Percentiles rank a stretch among this genome's conserved stretches.
Evolutionary conservation across 2,888 invertebrate genomes (phyloP).

Genomic region (Drosophila nr. medialis): DNA sequence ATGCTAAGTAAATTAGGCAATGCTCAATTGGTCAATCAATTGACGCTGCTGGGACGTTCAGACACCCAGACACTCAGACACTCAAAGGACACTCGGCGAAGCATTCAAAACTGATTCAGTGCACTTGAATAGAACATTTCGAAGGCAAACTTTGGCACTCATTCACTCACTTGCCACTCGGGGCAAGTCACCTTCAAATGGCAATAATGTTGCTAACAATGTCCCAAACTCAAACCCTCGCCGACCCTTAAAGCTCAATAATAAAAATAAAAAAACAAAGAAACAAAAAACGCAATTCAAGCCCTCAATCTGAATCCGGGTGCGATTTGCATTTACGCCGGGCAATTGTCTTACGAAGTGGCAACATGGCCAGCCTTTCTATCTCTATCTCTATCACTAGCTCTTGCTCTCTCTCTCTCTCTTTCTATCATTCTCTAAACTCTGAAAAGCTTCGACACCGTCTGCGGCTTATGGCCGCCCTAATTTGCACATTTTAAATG

Average conservation of each 20-base stretch:
- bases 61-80: conserved; percentile 8
- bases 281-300: conserved; percentile 16
- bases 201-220: conserved; percentile 16
- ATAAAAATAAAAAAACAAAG: neutral
- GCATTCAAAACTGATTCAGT: conserved; percentile 41
- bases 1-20: conserved; percentile 40
- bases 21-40: conserved; percentile 56
- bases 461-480: conserved; percentile 71
- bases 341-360: conserved; percentile 75
- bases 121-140: conserved; percentile 29
- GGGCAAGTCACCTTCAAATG: conserved; percentile 41
- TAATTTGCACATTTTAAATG: conserved; percentile 79
- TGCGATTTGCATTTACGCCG: conserved; percentile 60
- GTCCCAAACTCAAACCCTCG: neutral
- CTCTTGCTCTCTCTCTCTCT: neutral
- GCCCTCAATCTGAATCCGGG: conserved; percentile 40
- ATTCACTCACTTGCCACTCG: neutral
- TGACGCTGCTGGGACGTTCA: conserved; percentile 19
- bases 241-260: conserved; percentile 1
- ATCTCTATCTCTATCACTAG: neutral
- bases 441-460: conserved; percentile 18
- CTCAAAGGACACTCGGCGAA: conserved; percentile 14
- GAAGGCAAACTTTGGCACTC: conserved; percentile 19
- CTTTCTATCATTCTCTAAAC: neutral
- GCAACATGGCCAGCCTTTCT: conserved; percentile 57